Conservation (phyloP, 2,797 vertebrate genomes). For the Sus cebifrons region DNA sequence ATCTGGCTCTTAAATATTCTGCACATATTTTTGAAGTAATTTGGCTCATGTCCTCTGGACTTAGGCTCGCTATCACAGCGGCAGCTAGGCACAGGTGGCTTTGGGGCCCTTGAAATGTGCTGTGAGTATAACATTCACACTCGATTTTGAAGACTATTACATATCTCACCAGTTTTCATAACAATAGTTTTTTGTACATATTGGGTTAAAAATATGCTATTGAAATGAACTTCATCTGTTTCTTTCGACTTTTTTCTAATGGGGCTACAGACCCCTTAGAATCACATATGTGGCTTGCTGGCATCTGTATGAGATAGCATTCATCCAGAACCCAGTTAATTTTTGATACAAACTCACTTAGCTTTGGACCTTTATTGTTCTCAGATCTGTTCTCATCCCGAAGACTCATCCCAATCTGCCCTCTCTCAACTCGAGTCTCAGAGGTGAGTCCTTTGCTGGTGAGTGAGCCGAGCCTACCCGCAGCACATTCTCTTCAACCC, state of each 20-base stretch:
- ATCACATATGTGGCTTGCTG: background rate
- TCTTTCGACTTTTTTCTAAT: background rate
- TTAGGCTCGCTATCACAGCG: background rate
- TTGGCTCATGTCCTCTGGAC: conserved; percentile 31
- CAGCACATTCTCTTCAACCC: background rate
- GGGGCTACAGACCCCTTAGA: background rate
- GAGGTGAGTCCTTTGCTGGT: background rate
- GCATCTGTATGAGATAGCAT: background rate
- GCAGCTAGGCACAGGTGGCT: background rate
- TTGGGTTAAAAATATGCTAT: background rate
- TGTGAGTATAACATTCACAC: conserved; percentile 17
- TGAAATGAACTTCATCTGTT: conserved; percentile 5
- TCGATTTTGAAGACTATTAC: conserved; percentile 32
- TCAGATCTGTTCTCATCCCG: background rate
- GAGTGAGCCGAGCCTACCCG: background rate
- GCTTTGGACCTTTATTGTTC: background rate
- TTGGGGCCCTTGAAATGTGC: conserved; percentile 17
- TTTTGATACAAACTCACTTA: background rate
- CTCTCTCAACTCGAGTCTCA: background rate
- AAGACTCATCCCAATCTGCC: background rate
- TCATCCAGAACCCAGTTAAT: background rate
- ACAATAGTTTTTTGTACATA: background rate
- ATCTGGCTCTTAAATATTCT: background rate
- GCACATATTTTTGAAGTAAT: conserved; percentile 43
- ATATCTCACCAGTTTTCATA: background rate